Evolutionary conservation across 1,140 invertebrate species (phyloP).

Genomic region (Papilio polytes): DNA sequence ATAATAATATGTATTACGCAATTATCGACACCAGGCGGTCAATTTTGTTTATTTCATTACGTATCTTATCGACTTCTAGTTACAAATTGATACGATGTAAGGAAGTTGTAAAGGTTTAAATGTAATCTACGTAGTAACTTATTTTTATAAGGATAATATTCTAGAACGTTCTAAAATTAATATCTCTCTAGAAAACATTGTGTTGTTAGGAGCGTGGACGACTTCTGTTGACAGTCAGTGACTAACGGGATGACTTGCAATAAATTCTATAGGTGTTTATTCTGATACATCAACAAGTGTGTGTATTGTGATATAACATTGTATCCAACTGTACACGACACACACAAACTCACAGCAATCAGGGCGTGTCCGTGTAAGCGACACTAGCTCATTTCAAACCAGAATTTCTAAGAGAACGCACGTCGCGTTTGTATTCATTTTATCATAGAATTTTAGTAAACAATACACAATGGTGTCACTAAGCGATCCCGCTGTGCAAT

Average conservation of each 20-base stretch:
- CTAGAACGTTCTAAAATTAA: background rate
- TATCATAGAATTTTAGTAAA: slow-evolving; percentile 14
- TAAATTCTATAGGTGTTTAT: slow-evolving; percentile 8
- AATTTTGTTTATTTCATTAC: background rate
- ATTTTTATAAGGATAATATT: background rate
- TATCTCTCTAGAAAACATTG: background rate
- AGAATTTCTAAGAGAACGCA: background rate
- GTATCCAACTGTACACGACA: background rate
- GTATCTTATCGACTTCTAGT: background rate
- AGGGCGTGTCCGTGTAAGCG: background rate
- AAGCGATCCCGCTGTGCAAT: slow-evolving; percentile 74
- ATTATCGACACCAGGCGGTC: background rate
- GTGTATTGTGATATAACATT: background rate
- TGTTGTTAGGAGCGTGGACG: background rate
- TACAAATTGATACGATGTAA: background rate
- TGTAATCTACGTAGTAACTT: too few species aligned
- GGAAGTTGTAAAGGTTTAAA: background rate
- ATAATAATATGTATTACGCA: background rate
- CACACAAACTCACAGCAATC: slow-evolving; percentile 5
- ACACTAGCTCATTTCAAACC: background rate
- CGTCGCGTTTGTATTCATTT: background rate
- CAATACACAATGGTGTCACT: slow-evolving; percentile 54
- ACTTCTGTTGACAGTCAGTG: background rate
- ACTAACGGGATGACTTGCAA: slow-evolving; percentile 4
- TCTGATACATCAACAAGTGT: background rate